Evolutionary conservation across 2,113 vertebrate genomes (phyloP).

Genomic region (Oxyura jamaicensis): DNA sequence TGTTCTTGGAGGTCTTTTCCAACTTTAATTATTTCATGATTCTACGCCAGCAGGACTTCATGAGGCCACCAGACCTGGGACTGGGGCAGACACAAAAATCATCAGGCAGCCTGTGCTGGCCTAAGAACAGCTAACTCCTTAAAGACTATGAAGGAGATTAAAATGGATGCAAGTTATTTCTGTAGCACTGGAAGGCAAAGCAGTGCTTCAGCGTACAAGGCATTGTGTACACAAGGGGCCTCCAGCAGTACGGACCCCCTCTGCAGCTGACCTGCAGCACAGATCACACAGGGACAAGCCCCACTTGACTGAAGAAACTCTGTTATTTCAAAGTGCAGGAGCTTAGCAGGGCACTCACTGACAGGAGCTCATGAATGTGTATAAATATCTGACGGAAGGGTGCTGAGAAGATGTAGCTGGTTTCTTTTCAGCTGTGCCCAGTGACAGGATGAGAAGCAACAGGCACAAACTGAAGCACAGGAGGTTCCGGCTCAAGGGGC

Average conservation of each 20-base stretch:
- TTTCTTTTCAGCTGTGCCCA: too few relatives aligned
- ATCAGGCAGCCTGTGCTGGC: background rate
- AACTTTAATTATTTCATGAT: too few relatives aligned
- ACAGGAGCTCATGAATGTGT: too few relatives aligned
- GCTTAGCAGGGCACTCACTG: too few relatives aligned
- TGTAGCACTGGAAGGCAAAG: background rate
- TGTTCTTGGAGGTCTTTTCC: too few relatives aligned
- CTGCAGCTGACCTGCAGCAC: accelerated
- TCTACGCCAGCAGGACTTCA: background rate
- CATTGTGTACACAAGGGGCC: background rate
- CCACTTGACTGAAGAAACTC: accelerated
- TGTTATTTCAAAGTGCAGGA: accelerated
- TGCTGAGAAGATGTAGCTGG: too few relatives aligned
- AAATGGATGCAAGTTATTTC: accelerated
- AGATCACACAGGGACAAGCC: accelerated
- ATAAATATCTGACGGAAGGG: too few relatives aligned
- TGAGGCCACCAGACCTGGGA: accelerated
- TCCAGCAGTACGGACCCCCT: accelerated
- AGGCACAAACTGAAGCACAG: too few relatives aligned
- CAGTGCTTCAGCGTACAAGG: accelerated
- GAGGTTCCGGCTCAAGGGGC: too few relatives aligned
- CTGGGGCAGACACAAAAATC: background rate
- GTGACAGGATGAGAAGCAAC: too few relatives aligned
- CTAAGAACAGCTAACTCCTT: background rate
- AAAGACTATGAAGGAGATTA: background rate